Percentiles rank a stretch among this genome's conserved stretches.
These are phyloP conservation scores for Crotalus helleri DNA, from an alignment of 2,113 vertebrate species.

Conservation along the genomic window DNA sequence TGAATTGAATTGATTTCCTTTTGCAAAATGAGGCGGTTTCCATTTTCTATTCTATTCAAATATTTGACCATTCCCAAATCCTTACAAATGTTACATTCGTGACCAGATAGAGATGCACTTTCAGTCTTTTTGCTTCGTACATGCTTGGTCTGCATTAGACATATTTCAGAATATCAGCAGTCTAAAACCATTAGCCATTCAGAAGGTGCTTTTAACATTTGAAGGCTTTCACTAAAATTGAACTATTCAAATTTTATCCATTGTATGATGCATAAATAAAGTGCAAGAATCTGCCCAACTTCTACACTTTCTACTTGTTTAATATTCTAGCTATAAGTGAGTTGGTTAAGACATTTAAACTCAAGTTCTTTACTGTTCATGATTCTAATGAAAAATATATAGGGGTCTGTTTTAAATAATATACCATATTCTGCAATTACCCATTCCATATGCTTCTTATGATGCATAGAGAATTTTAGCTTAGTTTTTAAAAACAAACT, in stretches of 20 bases:
- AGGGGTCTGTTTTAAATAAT: not conserved
- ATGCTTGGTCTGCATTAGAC: not conserved
- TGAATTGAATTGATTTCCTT: not conserved
- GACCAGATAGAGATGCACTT: not conserved
- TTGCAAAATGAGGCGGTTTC: not conserved
- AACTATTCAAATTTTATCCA: not conserved
- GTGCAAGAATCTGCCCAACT: not conserved
- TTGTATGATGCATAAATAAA: not conserved
- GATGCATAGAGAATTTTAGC: not conserved
- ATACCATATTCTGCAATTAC: not conserved
- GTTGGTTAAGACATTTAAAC: not conserved
- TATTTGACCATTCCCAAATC: not conserved
- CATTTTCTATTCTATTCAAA: not conserved
- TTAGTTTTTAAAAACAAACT: not conserved
- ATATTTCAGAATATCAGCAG: not conserved
- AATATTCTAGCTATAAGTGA: not conserved
- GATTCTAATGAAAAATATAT: not conserved
- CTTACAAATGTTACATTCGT: not conserved
- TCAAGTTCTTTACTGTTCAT: not conserved
- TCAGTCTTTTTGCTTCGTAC: not conserved
- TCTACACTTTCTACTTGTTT: not conserved
- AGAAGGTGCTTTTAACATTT: not conserved
- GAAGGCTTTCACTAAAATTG: not conserved
- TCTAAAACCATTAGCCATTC: not conserved
- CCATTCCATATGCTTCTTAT: not conserved